Base-by-base conservation (phyloP, 1,140 invertebrate genomes). In the Mya arenaria region DNA sequence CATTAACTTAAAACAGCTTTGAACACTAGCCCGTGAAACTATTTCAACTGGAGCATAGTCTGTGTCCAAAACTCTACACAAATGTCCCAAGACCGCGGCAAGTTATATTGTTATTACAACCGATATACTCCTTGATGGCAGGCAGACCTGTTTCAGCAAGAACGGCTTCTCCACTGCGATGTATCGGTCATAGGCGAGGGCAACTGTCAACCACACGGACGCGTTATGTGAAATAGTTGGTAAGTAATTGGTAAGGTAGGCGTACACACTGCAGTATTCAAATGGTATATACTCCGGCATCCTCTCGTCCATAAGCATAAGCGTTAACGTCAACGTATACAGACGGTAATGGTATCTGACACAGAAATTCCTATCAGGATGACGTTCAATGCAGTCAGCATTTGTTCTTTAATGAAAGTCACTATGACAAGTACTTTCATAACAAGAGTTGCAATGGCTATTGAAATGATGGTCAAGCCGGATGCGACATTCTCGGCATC, bases 201-300 rank as follows among this genome's bases (percentile, higher is more conserved):
- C 65, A 0, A 80, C 25, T 48, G 77, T 80, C 30, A 80, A 68
- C 77, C 77, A 80, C n/a, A 80, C 41, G 0, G 77, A 71, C 36
- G 66, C 77, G 58, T 69, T 80, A 30, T 80, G 77, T 30, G 77
- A 62, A 71, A 80, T 80, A 13, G 77, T 80, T 0, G 77, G 77
- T 19, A 80, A 32, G 36, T 80, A 80, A 23, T 80, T 80, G 10
- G 77, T 80, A n/a, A 80, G 52, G 37, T 80, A 80, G 0, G 63
- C 66, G 48, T 56, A 80, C 17, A 62, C 4, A 44, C 37, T 34
- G 36, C 77, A 80, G 19, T 58, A 25, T 28, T 60, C 66, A 37
- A 39, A 69, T 36, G 41, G 13, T 30, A 80, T 62, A 25, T 80
- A 69, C 13, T 71, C 66, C 15, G 77, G 77, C n/a, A 41, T 44